A percentile compares a stretch with the other conserved stretches of the same genome.
Evolutionary conservation across 2,797 vertebrate species (phyloP).

Genomic region (Peromyscus nudipes): DNA sequence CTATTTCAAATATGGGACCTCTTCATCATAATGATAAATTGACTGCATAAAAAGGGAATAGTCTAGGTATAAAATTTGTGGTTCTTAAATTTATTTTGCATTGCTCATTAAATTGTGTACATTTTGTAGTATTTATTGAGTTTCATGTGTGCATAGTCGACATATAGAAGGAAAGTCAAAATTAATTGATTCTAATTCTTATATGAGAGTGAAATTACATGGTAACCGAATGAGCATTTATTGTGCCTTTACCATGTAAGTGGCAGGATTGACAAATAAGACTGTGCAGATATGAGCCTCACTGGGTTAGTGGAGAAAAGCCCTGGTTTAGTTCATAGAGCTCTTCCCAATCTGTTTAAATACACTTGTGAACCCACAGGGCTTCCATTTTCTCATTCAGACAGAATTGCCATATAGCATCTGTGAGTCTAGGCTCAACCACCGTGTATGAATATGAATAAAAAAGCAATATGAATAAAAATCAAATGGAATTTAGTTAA

Average conservation of each 20-base stretch:
- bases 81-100: neutral
- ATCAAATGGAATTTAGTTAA: neutral
- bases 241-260: neutral
- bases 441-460: neutral
- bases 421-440: neutral
- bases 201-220: neutral
- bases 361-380: neutral
- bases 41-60: neutral
- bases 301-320: neutral
- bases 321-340: neutral
- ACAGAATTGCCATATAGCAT: neutral
- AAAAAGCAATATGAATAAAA: neutral
- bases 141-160: neutral
- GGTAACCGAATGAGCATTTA: neutral
- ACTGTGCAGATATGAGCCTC: neutral
- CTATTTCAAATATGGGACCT: neutral
- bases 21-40: neutral
- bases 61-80: neutral
- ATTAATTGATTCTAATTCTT: neutral
- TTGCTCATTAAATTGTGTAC: neutral
- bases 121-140: neutral
- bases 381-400: conserved; percentile 2
- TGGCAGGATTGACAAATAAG: neutral
- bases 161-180: neutral
- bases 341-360: neutral